Percentiles rank a stretch among this genome's conserved stretches.
Conservation (phyloP, 2,113 vertebrate species). For the Mustela lutreola region DNA sequence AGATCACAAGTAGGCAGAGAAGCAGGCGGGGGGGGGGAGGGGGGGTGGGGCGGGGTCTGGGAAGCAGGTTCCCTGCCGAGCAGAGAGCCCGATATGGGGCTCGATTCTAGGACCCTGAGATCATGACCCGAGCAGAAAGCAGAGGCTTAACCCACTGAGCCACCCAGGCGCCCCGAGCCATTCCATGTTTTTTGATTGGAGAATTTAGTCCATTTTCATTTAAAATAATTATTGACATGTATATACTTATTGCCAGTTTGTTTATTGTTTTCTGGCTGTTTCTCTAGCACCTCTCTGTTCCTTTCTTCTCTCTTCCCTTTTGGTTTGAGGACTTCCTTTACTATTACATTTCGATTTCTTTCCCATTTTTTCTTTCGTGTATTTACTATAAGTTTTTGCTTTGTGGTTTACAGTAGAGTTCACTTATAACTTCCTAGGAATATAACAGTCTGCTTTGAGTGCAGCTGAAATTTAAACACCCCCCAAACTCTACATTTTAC, state of each 20-base stretch:
- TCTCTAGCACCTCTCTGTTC: not conserved
- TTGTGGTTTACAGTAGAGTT: not conserved
- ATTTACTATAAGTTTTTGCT: not conserved
- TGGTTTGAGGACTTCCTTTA: not conserved
- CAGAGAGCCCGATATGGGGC: too few relatives aligned
- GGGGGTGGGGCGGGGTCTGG: rapidly evolving
- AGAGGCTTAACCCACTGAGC: too few relatives aligned
- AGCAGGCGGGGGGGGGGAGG: too few relatives aligned
- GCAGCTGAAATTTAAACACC: not conserved
- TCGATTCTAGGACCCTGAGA: too few relatives aligned
- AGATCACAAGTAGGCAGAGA: too few relatives aligned
- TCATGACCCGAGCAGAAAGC: too few relatives aligned
- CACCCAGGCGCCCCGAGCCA: too few relatives aligned
- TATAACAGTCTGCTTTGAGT: not conserved
- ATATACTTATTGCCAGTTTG: not conserved
- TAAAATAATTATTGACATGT: not conserved
- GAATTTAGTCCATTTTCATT: not conserved
- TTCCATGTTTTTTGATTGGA: not conserved
- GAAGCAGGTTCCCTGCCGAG: too few relatives aligned
- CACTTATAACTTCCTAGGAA: not conserved
- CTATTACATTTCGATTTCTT: not conserved
- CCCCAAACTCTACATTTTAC: not conserved
- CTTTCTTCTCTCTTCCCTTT: not conserved
- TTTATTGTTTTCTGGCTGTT: not conserved
- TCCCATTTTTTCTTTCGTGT: not conserved